Base-by-base conservation (phyloP, 2,113 vertebrate species). In the Orthochromis indermauri region DNA sequence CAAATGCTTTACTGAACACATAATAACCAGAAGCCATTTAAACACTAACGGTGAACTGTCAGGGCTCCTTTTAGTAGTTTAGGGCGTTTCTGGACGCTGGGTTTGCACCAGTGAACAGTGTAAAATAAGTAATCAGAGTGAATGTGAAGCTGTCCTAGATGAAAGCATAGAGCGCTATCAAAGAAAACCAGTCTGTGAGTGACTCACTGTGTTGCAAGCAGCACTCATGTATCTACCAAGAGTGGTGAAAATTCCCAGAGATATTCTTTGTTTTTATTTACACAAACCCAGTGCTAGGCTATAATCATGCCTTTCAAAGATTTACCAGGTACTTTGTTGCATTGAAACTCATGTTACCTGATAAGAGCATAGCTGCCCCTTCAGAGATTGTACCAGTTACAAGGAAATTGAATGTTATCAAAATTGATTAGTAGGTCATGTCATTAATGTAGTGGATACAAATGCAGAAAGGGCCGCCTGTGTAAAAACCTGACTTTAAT, bases 381-480 rank as follows among this genome's bases (percentile, higher is more conserved):
- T 63, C 31, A 35, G 31, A 4, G 55, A 12, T 2, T 63, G 17
- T 19, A 35, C 31, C 31, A 35, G 59, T 63, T 63, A 63, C 17
- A 63, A 63, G 10, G 31, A 63, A 5, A 35, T 35, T 63, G 31
- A 63, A 63, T 63, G 59, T 63, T 63, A 63, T 63, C 59, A 63
- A 63, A n/a, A 35, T 5, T 35, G 0, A 63, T 7, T 63, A 11
- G 16, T 63, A 63, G 1, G 17, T 63, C 17, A 4, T 11, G 31
- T 63, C 31, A 63, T n/a, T 63, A 63, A 11, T 63, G 59, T 35
- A 63, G 59, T 63, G 31, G 31, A 63, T 63, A 63, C 26, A 19
- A 63, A 33, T 19, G 59, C 59, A 63, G 35, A 1, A 63, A 12
- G 3, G 59, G 0, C 10, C 1, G 3, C 0, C 6, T 63, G 3